Percentiles rank a stretch among this genome's conserved stretches.
Evolutionary conservation across 1,140 invertebrate genomes (phyloP).

Genomic region (Diabrotica virgifera): DNA sequence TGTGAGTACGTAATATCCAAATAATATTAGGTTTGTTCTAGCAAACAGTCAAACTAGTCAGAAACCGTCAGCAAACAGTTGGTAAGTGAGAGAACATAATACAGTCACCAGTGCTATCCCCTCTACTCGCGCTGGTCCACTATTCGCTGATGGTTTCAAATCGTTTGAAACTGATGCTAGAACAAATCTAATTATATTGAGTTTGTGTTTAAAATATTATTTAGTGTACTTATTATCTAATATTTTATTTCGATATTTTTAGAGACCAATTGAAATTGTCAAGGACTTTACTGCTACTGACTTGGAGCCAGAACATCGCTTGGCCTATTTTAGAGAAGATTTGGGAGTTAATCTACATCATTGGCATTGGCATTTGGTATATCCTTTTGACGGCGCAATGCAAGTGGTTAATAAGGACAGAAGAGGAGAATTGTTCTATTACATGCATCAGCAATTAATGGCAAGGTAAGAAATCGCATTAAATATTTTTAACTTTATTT

Average conservation of each 20-base stretch:
- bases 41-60: too few relatives aligned
- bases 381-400: conserved; percentile 64
- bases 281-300: conserved; percentile 65
- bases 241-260: background rate
- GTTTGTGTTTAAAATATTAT: too few relatives aligned
- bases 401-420: conserved; percentile 65
- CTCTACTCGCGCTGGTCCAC: too few relatives aligned
- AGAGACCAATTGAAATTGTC: conserved; percentile 59
- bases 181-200: too few relatives aligned
- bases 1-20: too few relatives aligned
- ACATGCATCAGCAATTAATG: conserved; percentile 74
- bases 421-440: conserved; percentile 73
- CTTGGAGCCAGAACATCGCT: conserved; percentile 61
- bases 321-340: conserved; percentile 43
- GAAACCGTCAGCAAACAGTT: too few relatives aligned
- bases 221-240: too few relatives aligned
- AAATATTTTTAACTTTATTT: background rate
- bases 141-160: too few relatives aligned
- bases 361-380: conserved; percentile 84
- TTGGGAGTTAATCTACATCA: conserved; percentile 51
- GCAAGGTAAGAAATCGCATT: conserved; percentile 61
- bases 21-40: too few relatives aligned
- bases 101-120: too few relatives aligned
- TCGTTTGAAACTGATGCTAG: too few relatives aligned
- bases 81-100: too few relatives aligned